Base-by-base conservation (phyloP, 2,888 invertebrate species). In the Drosophila prostipennis region DNA sequence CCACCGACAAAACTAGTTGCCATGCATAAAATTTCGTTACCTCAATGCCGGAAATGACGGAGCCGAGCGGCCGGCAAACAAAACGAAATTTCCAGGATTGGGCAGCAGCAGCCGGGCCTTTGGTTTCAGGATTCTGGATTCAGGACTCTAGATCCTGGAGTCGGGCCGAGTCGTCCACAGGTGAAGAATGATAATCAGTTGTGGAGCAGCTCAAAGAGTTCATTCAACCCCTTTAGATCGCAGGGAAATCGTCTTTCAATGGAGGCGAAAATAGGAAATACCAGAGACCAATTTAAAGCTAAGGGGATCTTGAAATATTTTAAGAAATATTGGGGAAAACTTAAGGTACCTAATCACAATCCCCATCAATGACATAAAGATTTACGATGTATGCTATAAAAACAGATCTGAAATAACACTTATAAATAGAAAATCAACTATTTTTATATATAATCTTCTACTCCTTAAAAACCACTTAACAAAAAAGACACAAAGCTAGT, bases 21-120 rank as follows among this genome's bases (percentile, higher is more conserved):
- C 58, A 86, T 76, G 88, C 80, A 80, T 79, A 89, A 88, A 86
- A 89, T 89, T 89, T 74, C 79, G 85, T 79, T 80, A 84, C 74
- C 89, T 88, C 78, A 74, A 71, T 72, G 77, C 76, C 87, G 87
- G 89, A 85, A 89, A 89, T 89, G 87, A 87, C 77, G 79, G 76
- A 77, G 71, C 64, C 56, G 65, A 71, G 61, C 23, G 26, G 55
- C 51, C 70, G 72, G 63, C 67, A 75, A 64, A 61, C 59, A 53
- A 78, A 71, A 71, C 71, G 71, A 71, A 71, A 73, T 61, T 72
- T 73, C 36, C 74, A 67, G 65, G 64, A 67, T 71, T 67, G 79
- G 71, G 37, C 49, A 29, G 29, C 29, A 26, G 26, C 26, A 43
- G 11, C 48, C 39, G 45, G 63, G 70, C 42, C 34, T 56, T 36